Evolutionary conservation across 1,140 invertebrate genomes (phyloP).

Genomic region (Pseudomyrmex pallidus): DNA sequence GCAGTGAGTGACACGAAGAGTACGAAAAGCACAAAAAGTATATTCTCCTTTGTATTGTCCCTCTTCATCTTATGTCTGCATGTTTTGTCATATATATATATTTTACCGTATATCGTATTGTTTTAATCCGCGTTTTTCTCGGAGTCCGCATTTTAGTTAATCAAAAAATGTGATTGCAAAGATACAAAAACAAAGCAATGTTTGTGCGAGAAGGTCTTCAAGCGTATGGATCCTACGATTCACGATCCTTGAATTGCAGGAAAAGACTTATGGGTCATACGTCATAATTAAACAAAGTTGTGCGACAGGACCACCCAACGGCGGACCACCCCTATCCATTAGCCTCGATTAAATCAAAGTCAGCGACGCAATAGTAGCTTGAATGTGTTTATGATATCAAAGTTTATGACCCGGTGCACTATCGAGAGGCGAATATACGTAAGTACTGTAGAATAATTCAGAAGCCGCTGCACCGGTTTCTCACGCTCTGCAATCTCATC

Average conservation of each 20-base stretch:
- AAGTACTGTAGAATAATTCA: constrained; percentile 40
- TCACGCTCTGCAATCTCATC: constrained; percentile 49
- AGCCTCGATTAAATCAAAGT: constrained; percentile 77
- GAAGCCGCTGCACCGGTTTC: constrained; percentile 32
- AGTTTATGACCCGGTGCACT: constrained; percentile 44
- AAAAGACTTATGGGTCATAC: constrained; percentile 72
- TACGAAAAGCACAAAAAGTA: not conserved
- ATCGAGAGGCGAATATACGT: constrained; percentile 27
- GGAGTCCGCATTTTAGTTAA: constrained; percentile 24
- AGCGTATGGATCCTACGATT: constrained; percentile 7
- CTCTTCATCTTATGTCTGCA: not conserved
- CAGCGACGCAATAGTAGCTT: constrained; percentile 45
- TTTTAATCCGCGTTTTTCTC: not conserved
- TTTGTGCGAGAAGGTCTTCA: not conserved
- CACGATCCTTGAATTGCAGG: constrained; percentile 39
- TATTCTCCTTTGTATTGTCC: not conserved
- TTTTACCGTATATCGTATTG: not conserved
- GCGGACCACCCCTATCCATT: constrained; percentile 77
- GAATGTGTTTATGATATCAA: constrained; percentile 72
- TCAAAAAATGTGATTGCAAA: constrained; percentile 28
- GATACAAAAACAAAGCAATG: constrained; percentile 11
- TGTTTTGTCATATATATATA: too few species aligned
- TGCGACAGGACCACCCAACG: constrained; percentile 78
- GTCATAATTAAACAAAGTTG: constrained; percentile 80
- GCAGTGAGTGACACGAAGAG: not conserved